Evolutionary conservation across 2,888 invertebrate genomes (phyloP).

Genomic region (Pocota personata): DNA sequence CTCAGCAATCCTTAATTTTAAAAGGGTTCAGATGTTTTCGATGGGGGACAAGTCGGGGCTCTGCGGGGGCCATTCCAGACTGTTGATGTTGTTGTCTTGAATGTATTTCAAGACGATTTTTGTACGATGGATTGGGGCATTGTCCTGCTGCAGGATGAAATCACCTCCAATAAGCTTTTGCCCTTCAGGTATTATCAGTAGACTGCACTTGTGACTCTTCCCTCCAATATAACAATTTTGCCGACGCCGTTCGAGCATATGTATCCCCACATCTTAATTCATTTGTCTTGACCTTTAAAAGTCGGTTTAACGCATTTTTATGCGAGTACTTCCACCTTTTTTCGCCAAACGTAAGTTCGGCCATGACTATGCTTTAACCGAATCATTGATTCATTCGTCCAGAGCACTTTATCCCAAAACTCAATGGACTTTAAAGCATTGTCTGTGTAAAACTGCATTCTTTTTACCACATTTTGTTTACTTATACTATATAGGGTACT

Average conservation of each 20-base stretch:
- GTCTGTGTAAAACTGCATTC: no score
- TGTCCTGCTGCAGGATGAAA: not conserved
- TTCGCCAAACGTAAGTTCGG: conserved; percentile 20
- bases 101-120: not conserved
- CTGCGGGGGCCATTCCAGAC: no score
- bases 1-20: not conserved
- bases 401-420: no score
- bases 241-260: not conserved
- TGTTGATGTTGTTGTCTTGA: not conserved
- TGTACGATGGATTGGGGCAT: not conserved
- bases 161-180: no score
- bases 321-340: conserved; percentile 16
- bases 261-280: not conserved
- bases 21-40: not conserved
- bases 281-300: not conserved
- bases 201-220: no score
- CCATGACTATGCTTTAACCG: no score
- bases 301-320: not conserved
- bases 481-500: no score
- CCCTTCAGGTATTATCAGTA: no score
- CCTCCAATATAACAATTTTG: no score
- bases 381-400: no score
- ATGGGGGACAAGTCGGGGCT: not conserved
- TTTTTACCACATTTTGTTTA: no score
- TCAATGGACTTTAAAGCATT: no score